Base-by-base conservation (phyloP, 2,888 invertebrate species). In the Mechanitis mazaeus region DNA sequence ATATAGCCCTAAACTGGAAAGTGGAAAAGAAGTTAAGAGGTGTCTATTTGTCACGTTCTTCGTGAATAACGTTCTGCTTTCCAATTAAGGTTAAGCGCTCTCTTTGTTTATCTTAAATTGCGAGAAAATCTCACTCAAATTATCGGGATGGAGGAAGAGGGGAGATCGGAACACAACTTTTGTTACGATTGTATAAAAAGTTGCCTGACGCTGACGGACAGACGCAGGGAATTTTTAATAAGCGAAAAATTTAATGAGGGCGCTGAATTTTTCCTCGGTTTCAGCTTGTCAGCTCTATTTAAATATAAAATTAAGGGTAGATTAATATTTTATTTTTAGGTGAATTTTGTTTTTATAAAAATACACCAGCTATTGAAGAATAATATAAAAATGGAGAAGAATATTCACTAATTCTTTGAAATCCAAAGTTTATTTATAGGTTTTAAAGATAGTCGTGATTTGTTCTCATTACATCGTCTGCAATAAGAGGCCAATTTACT, bases 81-180 rank as follows among this genome's bases (percentile, higher is more conserved):
- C 89, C 90, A 90, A 90, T 90, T 90, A 90, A 90, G 90, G 87
- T 85, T 89, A 88, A 89, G 87, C 87, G 87, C 83, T 85, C 89
- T 85, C 89, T 89, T 90, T 90, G 90, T 90, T 90, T 90, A 90
- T 90, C 89, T 90, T 89, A 89, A 89, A 89, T 88, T 89, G 90
- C 88, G 89, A 90, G 90, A 85, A 87, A 90, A 89, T 90, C 89
- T 90, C 89, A 89, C 90, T 90, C 90, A 88, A 90, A 90, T 90
- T 89, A 89, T 90, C 89, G 87, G 81, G 86, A 82, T 78, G 81
- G 84, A 85, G 85, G 84, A 85, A 85, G 84, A 82, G 85, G 81
- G 86, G 86, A 82, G 84, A 81, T 81, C 79, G 80, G 81, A 84
- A 84, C 81, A 84, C 83, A 87, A 86, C 87, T 87, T 87, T 85